Evolutionary conservation across 2,888 invertebrate genomes (phyloP), one percentile per base, ranked within the genome.

Genomic region (Fabriciana adippe): DNA sequence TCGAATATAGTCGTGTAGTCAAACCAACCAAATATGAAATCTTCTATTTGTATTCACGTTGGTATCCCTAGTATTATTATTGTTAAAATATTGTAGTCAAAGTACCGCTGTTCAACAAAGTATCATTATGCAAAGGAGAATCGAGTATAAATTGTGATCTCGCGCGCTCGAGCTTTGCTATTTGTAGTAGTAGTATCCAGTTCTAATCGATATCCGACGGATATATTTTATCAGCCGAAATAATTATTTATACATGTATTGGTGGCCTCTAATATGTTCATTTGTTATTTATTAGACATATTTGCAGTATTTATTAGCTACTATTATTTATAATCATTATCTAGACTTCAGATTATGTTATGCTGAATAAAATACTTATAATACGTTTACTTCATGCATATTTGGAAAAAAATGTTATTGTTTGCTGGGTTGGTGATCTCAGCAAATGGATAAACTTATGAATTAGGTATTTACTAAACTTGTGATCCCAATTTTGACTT

Each of bases 71-170:
- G 26, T 67, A 62, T 67, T 59, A 61, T 60, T 55, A 61, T 55
- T 21, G 50, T 55, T 68, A 68, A 65, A 57, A 64, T 65, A 68
- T 68, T 68, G 56, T 64, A 65, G 45, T 61, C 45, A 51, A 65
- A 60, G 51, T 50, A 57, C 26, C 57, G 54, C 66, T 59, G 56
- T 66, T 63, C 63, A 57, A 55, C 54, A 54, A 62, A 69, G 63
- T 63, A 66, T 57, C 51, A 65, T 68, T 66, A 69, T 69, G 66
- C 55, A 66, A 66, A 66, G 26, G 63, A 66, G 66, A 60, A 26
- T 61, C 64, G 61, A 55, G 55, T 56, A 55, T 64, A 65, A 61
- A 56, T 56, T 61, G 60, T 15, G 59, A 55, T 60, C 59, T 45
- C 41, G 26, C 18, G 45, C 41, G 5, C 31, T 45, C 18, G 45